These are phyloP conservation scores for Galaxias olidus DNA, from an alignment of 2,797 vertebrate genomes.

Conservation along the genomic window DNA sequence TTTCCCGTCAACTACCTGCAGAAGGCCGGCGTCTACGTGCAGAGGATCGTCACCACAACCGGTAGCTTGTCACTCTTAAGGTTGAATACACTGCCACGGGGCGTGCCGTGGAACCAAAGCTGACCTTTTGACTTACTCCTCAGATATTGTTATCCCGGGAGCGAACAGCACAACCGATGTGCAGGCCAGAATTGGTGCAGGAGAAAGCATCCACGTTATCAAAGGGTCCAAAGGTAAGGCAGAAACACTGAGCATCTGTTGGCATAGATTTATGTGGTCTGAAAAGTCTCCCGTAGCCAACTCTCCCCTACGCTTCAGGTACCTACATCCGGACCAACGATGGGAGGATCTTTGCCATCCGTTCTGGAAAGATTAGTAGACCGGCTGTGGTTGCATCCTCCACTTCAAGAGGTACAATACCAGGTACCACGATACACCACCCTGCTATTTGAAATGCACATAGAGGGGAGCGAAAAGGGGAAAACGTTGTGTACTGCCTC, in stretches of 20 bases:
- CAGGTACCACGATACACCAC: background rate
- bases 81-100: no score
- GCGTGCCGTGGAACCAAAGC: conserved; percentile 2
- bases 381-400: conserved; percentile 73
- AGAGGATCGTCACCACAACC: conserved; percentile 96
- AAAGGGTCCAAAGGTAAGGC: conserved; percentile 92
- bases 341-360: conserved; percentile 95
- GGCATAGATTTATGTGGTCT: background rate
- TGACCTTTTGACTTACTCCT: conserved; percentile 6
- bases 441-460: no score
- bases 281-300: background rate
- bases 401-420: conserved; percentile 77
- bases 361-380: conserved; percentile 92
- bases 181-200: conserved; percentile 94
- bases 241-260: background rate
- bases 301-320: conserved; percentile 67
- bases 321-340: conserved; percentile 97
- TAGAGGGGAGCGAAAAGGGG: no score
- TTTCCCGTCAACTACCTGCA: conserved; percentile 96
- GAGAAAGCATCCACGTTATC: conserved; percentile 97
- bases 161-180: conserved; percentile 93
- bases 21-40: conserved; percentile 94
- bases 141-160: conserved; percentile 98
- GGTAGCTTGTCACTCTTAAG: conserved; percentile 66
- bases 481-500: no score